phyloP scores from a whole-genome alignment of 2,113 vertebrate species.

The Dendrocopos noguchii region DNA sequence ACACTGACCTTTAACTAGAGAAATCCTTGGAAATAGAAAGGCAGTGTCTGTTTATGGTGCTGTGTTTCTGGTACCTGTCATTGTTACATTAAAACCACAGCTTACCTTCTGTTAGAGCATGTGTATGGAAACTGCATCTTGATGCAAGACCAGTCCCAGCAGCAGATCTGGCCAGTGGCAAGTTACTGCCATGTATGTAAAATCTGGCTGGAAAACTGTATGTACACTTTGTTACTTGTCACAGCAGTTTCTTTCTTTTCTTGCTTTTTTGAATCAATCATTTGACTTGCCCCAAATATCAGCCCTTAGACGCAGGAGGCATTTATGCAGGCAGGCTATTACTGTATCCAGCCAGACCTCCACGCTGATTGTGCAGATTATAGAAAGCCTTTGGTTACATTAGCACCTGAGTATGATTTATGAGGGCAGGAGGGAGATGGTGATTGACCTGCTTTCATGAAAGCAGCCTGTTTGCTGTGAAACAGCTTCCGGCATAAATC shows the following conservation, averaged over 20 bases:
- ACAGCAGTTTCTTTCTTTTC: slow-evolving; percentile 45
- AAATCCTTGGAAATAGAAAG: background rate
- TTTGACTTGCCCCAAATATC: slow-evolving; percentile 21
- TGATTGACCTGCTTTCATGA: slow-evolving; percentile 67
- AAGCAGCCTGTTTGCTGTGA: slow-evolving; percentile 66
- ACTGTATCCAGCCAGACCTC: slow-evolving; percentile 31
- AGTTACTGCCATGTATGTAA: background rate
- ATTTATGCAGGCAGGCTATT: slow-evolving; percentile 35
- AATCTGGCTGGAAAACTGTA: slow-evolving; percentile 26
- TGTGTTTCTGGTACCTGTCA: slow-evolving; percentile 17
- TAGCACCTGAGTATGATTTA: slow-evolving; percentile 74
- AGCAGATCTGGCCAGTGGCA: slow-evolving; percentile 34
- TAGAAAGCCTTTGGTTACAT: slow-evolving; percentile 66
- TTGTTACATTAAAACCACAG: background rate
- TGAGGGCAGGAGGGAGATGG: slow-evolving; percentile 58
- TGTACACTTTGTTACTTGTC: slow-evolving; percentile 2
- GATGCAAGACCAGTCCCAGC: background rate
- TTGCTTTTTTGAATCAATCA: slow-evolving; percentile 53
- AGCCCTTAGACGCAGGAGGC: background rate
- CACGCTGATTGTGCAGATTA: slow-evolving; percentile 47
- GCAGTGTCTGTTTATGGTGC: background rate
- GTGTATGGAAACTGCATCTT: background rate
- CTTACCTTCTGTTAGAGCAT: background rate
- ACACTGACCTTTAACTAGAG: background rate
- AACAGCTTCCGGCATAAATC: slow-evolving; percentile 70